Conservation (phyloP, 2,888 invertebrate genomes). For the Lumbricus terrestris region DNA sequence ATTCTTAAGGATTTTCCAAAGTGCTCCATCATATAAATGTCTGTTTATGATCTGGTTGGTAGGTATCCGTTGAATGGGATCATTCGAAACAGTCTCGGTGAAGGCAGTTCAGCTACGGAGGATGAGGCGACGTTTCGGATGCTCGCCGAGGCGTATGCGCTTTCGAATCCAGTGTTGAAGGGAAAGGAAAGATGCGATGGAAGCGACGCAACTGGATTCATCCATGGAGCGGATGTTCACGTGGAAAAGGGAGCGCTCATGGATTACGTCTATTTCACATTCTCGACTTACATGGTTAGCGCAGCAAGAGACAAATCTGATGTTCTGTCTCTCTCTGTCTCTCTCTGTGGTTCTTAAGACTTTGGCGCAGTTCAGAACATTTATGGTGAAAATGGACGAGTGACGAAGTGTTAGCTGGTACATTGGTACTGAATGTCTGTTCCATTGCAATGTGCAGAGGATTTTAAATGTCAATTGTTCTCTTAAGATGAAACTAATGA, state of each 20-base stretch:
- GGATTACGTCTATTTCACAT: conserved; percentile 50
- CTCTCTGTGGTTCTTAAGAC: neutral
- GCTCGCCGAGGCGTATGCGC: conserved; percentile 46
- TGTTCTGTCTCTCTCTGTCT: neutral
- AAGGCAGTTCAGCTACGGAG: conserved; percentile 43
- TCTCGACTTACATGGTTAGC: conserved; percentile 49
- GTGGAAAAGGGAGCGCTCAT: conserved; percentile 44
- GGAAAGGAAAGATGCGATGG: conserved; percentile 32
- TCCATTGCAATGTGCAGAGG: too few species aligned
- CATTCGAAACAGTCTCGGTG: conserved; percentile 33
- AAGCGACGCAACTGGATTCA: conserved; percentile 39
- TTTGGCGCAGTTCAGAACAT: too few species aligned
- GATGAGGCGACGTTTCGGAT: conserved; percentile 49
- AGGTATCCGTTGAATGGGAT: conserved; percentile 35
- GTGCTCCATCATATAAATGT: neutral
- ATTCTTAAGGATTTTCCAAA: neutral
- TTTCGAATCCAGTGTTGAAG: conserved; percentile 43
- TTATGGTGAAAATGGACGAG: too few species aligned
- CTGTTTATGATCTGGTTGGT: neutral
- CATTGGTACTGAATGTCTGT: too few species aligned
- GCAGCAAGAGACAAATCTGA: neutral
- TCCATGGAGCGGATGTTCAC: conserved; percentile 50
- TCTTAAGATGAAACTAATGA: too few species aligned
- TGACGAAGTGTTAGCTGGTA: too few species aligned
- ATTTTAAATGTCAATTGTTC: too few species aligned